Conservation (phyloP, 2,797 vertebrate species). For the Cephalopachus bancanus region DNA sequence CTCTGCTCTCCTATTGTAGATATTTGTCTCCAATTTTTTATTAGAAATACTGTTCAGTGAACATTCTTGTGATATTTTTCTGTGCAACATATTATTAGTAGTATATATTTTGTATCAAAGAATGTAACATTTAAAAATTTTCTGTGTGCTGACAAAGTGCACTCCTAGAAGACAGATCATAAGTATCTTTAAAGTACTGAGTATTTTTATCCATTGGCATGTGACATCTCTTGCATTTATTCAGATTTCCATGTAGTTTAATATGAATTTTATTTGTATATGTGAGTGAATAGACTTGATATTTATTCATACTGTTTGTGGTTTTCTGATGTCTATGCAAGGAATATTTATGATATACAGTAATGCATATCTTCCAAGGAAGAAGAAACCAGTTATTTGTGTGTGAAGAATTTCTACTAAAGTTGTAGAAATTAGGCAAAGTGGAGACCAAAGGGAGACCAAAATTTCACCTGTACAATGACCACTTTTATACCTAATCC, state of each 20-base stretch:
- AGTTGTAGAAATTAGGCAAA: background rate
- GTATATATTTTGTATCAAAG: background rate
- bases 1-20: background rate
- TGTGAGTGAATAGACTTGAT: background rate
- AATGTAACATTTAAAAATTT: background rate
- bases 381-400: background rate
- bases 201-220: background rate
- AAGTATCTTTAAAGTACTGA: background rate
- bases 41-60: background rate
- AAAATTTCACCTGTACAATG: no score
- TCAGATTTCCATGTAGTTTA: background rate
- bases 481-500: no score
- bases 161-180: background rate
- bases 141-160: background rate
- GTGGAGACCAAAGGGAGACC: no score
- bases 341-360: background rate
- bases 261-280: background rate
- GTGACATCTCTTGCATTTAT: background rate
- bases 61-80: background rate
- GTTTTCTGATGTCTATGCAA: conserved; percentile 20
- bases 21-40: conserved; percentile 42
- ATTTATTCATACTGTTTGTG: background rate
- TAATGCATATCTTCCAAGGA: conserved; percentile 18
- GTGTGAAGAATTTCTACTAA: background rate
- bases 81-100: background rate